Base-by-base conservation (phyloP, 2,888 invertebrate species). In the Thysanoteuthis rhombus region DNA sequence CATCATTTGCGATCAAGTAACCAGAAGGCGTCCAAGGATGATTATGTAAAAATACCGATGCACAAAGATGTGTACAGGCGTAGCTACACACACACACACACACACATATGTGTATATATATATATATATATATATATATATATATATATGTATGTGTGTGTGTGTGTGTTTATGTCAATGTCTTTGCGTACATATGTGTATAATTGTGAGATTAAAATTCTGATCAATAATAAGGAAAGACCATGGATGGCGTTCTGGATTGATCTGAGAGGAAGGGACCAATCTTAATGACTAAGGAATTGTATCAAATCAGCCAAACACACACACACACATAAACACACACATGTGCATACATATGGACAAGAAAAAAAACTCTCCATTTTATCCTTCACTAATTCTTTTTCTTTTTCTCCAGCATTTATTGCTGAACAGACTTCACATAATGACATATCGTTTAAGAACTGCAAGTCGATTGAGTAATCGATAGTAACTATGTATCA, bases 401-500 rank as follows among this genome's bases (percentile, higher is more conserved):
- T 28, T 19, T 28, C 40, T 32, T 32, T 45, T 45, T 42, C 92
- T 36, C 36, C n/a, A 16, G n/a, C n/a, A 36, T 16, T n/a, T n/a
- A n/a, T n/a, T 75, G n/a, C 75, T n/a, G 36, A 75, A 75, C 75
- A 12, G 36, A 75, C 75, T n/a, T 75, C n/a, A 12, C 75, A 75
- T 75, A 75, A n/a, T 75, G 75, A n/a, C 75, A 75, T 75, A 75
- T 75, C n/a, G 75, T 75, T 75, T 75, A 75, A 75, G 75, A 75
- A 16, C 16, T 8, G n/a, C n/a, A 75, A 75, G 75, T n/a, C 75
- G 75, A 75, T 75, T 16, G n/a, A 36, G 19, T n/a, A 36, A 75
- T 75, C 75, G 19, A 75, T 75, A 75, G 75, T n/a, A 75, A n/a
- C 75, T 36, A 75, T 75, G 75, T 75, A 75, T 75, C n/a, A 36